Evolutionary conservation across 1,140 invertebrate species (phyloP).

Genomic region (Drosophila murphyi): DNA sequence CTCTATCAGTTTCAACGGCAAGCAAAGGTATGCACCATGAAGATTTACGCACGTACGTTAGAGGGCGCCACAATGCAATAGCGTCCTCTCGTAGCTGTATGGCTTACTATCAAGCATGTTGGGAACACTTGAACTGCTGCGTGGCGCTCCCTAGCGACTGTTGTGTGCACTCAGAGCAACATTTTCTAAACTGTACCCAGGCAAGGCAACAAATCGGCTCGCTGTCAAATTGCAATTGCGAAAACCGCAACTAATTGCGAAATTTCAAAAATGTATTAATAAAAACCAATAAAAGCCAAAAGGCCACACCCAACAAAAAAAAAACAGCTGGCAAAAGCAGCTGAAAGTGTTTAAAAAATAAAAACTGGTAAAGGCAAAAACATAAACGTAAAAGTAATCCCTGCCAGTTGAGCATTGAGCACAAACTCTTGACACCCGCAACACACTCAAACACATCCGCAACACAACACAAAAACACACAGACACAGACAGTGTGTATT

Average conservation of each 20-base stretch:
- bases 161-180: background rate
- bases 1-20: background rate
- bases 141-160: constrained; percentile 14
- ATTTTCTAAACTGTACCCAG: constrained; percentile 1
- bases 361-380: constrained; percentile 22
- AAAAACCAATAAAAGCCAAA: constrained; percentile 8
- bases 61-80: background rate
- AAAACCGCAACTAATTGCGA: constrained; percentile 40
- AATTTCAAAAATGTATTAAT: constrained; percentile 14
- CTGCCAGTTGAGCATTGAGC: constrained; percentile 22
- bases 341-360: constrained; percentile 21
- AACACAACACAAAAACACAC: constrained; percentile 33
- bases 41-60: background rate
- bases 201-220: background rate
- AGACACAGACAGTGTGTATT: constrained; percentile 23
- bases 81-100: background rate
- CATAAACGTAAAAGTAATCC: constrained; percentile 28
- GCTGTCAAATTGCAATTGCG: constrained; percentile 32
- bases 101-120: background rate
- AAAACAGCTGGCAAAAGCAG: constrained; percentile 8
- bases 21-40: background rate
- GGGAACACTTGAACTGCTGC: too few species aligned
- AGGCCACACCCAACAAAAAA: constrained; percentile 18
- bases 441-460: constrained; percentile 10
- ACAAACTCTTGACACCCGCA: background rate